Evolutionary conservation across 2,888 invertebrate genomes (phyloP).

Genomic region (Drosophila mettleri): DNA sequence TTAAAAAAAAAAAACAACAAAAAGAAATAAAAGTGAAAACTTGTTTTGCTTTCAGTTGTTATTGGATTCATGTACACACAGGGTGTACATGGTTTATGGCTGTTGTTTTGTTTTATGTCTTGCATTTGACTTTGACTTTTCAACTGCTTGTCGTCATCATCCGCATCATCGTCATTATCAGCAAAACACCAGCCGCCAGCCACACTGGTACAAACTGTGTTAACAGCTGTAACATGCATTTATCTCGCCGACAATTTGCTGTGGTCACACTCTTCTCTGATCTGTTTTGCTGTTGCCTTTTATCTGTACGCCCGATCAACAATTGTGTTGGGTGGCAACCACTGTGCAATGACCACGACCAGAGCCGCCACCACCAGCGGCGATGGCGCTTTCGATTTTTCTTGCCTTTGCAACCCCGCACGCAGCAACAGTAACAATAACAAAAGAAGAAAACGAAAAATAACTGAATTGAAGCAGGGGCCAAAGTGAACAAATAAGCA

Average conservation of each 20-base stretch:
- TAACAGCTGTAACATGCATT: conserved; percentile 13
- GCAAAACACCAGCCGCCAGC: conserved; percentile 5
- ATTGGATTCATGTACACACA: conserved; percentile 43
- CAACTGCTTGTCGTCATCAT: conserved; percentile 69
- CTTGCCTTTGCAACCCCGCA: conserved; percentile 72
- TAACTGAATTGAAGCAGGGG: conserved; percentile 37
- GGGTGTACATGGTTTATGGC: conserved; percentile 46
- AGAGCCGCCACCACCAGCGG: conserved; percentile 47
- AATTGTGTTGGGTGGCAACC: conserved; percentile 23
- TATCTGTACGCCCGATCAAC: conserved; percentile 17
- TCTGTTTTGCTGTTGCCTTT: conserved; percentile 1
- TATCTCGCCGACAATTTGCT: conserved; percentile 12
- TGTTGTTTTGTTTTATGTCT: conserved; percentile 53
- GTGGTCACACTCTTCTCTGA: background rate
- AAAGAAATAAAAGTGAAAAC: conserved; percentile 73
- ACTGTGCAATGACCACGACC: conserved; percentile 56
- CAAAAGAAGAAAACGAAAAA: conserved; percentile 12
- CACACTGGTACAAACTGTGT: conserved; percentile 33
- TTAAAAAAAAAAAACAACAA: conserved; percentile 33
- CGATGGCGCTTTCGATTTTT: conserved; percentile 68
- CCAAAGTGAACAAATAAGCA: conserved; percentile 46
- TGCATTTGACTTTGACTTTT: conserved; percentile 80
- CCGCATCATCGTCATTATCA: conserved; percentile 14
- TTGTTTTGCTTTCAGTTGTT: conserved; percentile 62
- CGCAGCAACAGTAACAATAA: conserved; percentile 46